Evolutionary conservation across 2,113 vertebrate species (phyloP).

Genomic region (Sarotherodon lohbergeri): DNA sequence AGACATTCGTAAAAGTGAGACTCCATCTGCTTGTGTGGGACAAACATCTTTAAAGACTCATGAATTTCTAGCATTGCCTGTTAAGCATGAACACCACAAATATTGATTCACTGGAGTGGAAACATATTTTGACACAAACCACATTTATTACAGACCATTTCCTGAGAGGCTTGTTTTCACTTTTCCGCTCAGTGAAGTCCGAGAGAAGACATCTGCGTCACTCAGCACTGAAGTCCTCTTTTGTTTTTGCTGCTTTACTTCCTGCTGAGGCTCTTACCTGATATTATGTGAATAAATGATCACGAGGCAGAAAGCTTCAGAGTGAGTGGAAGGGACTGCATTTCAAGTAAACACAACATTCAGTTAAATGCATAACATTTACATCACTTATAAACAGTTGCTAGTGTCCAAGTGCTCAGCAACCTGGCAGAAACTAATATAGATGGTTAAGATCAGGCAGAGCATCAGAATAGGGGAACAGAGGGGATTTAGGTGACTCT

Average conservation of each 20-base stretch:
- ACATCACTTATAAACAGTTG: neutral
- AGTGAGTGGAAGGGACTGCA: neutral
- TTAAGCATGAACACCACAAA: neutral
- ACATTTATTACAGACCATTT: neutral
- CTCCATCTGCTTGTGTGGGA: neutral
- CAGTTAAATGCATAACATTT: neutral
- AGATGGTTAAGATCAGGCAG: neutral
- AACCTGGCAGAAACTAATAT: neutral
- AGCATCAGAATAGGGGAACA: neutral
- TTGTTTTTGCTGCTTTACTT: neutral
- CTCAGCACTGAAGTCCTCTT: neutral
- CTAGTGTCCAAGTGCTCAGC: neutral
- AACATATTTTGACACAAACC: neutral
- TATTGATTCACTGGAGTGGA: neutral
- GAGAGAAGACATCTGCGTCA: neutral
- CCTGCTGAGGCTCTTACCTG: neutral
- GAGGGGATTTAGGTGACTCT: rapidly evolving
- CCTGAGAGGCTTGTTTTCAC: neutral
- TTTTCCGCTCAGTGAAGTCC: neutral
- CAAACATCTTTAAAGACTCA: neutral
- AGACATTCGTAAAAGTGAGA: neutral
- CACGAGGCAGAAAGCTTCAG: neutral
- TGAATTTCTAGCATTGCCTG: neutral
- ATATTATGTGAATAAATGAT: neutral
- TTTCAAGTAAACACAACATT: neutral